Base-by-base conservation (phyloP, 2,888 invertebrate genomes). In the Conistra vaccinii region DNA sequence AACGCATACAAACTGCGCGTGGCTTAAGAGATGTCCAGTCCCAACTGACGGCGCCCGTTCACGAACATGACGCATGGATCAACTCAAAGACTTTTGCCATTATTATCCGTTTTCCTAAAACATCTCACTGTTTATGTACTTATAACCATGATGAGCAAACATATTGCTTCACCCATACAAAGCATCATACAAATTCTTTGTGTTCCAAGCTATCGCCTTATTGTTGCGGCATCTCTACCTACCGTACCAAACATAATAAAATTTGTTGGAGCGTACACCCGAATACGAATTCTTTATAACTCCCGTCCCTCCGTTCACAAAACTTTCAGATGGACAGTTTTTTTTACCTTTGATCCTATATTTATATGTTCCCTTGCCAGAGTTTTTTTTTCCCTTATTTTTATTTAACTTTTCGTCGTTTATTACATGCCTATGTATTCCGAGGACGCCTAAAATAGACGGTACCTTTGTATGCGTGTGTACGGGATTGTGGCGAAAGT, bases 311-410 rank as follows among this genome's bases (percentile, higher is more conserved):
- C 69, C 78, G 79, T 82, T 75, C 76, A 58, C 62, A 58, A 84
- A 88, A 88, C 82, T 89, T 89, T 82, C 53, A 68, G 82, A 81
- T 79, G 84, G 85, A 85, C 89, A 87, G 85, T 87, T 89, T 89
- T 88, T 87, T 85, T 87, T 86, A 78, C 67, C 90, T 93, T 94
- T 94, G 94, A 94, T 94, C 92, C 90, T 87, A 73, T 88, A 87
- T 90, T 89, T 91, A 89, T 90, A 87, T 88, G 87, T 85, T 87
- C 85, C 85, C 85, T 86, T 83, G 75, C 81, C 55, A 79, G 88
- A 91, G 89, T 91, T 93, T 90, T 89, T 90, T 89, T 87, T 32
- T 45, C 42, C 88, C 86, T 85, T 90, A 88, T 93, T 90, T 92
- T 90, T 91, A 90, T 90, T 91, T 90, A 89, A 91, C 86, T 89